Conservation (phyloP, 1,140 invertebrate genomes). For the Holotrichia oblita region DNA sequence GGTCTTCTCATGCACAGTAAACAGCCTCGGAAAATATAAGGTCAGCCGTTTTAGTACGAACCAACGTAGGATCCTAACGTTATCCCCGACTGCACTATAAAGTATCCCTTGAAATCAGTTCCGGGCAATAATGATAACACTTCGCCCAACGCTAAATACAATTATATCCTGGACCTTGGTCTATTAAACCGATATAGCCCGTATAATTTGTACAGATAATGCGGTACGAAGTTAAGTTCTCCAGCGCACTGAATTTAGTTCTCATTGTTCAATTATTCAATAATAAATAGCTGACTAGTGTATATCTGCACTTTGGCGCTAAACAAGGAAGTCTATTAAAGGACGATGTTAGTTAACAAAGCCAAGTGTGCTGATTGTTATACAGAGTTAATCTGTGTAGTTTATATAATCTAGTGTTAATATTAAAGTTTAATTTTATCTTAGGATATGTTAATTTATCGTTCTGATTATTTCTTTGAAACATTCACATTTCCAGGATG, state of each 20-base stretch:
- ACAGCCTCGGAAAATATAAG: constrained; percentile 81
- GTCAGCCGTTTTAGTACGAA: constrained; percentile 63
- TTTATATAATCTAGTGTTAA: no score
- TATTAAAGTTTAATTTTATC: no score
- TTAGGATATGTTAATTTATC: no score
- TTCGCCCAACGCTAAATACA: background rate
- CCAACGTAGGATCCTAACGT: background rate
- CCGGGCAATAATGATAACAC: background rate
- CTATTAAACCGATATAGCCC: background rate
- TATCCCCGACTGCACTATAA: background rate
- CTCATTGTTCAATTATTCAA: background rate
- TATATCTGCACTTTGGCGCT: no score
- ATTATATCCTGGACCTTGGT: background rate
- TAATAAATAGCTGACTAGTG: background rate
- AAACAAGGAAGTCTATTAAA: no score
- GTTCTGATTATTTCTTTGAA: no score
- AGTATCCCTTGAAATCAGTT: background rate
- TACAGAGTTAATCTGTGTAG: no score
- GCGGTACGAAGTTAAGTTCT: background rate
- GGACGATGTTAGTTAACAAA: no score
- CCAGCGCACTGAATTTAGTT: background rate
- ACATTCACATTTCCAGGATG: no score
- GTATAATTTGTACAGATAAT: background rate
- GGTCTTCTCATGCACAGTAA: constrained; percentile 80
- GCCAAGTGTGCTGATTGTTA: no score